These are phyloP conservation scores for Sebastes variabilis DNA, from an alignment of 2,797 vertebrate species.

Conservation along the genomic window DNA sequence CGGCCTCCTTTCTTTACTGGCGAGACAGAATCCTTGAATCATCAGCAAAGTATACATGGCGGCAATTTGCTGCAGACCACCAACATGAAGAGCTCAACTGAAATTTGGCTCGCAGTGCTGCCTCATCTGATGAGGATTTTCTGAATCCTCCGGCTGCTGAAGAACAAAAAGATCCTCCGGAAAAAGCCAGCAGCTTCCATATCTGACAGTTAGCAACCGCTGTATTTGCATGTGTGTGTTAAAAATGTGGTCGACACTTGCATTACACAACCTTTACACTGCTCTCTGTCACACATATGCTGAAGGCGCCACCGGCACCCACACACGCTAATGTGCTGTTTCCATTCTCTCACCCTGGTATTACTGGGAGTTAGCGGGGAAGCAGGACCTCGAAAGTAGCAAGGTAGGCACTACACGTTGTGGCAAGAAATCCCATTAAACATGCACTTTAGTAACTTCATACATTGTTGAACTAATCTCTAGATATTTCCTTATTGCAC, in stretches of 20 bases:
- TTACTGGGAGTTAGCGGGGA: constrained; percentile 21
- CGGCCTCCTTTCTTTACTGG: background rate
- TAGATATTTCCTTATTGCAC: constrained; percentile 37
- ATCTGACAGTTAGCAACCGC: constrained; percentile 7
- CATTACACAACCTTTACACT: background rate
- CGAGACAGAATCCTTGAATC: background rate
- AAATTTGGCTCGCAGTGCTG: too few relatives aligned
- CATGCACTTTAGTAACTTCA: constrained; percentile 6
- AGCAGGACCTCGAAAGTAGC: background rate
- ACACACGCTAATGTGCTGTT: constrained; percentile 39
- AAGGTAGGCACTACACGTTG: background rate
- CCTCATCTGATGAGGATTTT: background rate
- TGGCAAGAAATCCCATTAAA: constrained; percentile 10
- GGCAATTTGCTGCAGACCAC: background rate
- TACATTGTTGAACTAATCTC: background rate
- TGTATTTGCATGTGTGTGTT: constrained; percentile 21
- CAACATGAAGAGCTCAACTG: background rate
- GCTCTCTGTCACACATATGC: constrained; percentile 2
- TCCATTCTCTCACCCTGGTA: constrained; percentile 68
- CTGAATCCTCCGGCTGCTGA: background rate
- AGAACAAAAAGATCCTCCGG: background rate
- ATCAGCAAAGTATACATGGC: background rate
- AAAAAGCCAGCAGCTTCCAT: background rate
- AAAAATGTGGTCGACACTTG: constrained; percentile 2
- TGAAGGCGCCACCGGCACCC: constrained; percentile 9